Evolutionary conservation across 2,797 vertebrate species (phyloP).

Genomic region (Chelmon rostratus): DNA sequence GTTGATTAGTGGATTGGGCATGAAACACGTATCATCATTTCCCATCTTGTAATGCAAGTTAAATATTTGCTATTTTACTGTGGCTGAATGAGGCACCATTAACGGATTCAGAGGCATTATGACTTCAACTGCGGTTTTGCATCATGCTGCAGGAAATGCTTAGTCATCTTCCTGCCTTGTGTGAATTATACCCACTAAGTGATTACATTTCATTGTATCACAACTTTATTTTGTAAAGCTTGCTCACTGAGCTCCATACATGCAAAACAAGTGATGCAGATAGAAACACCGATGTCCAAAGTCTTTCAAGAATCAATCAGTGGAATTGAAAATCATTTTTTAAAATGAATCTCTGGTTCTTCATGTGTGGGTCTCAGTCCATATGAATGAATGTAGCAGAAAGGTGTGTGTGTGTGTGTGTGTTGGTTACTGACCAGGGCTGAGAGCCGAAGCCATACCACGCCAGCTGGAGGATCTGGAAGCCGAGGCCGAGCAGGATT

Average conservation of each 20-base stretch:
- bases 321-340: background rate
- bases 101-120: background rate
- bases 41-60: background rate
- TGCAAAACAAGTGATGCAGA: background rate
- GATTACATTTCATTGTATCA: background rate
- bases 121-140: background rate
- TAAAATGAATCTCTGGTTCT: background rate
- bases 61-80: background rate
- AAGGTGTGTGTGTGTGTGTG: background rate
- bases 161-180: conserved; percentile 7
- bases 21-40: background rate
- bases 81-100: background rate
- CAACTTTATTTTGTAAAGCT: background rate
- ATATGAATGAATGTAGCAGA: background rate
- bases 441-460: conserved; percentile 96
- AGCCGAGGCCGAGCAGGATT: conserved; percentile 93
- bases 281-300: background rate
- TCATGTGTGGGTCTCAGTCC: background rate
- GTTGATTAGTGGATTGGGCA: background rate
- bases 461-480: conserved; percentile 95
- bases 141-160: conserved; percentile 25
- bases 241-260: background rate
- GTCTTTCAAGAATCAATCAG: background rate
- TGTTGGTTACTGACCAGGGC: conserved; percentile 89
- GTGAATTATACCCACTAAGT: background rate